Conservation (phyloP, 2,888 invertebrate genomes). For the Proisotoma minuta region DNA sequence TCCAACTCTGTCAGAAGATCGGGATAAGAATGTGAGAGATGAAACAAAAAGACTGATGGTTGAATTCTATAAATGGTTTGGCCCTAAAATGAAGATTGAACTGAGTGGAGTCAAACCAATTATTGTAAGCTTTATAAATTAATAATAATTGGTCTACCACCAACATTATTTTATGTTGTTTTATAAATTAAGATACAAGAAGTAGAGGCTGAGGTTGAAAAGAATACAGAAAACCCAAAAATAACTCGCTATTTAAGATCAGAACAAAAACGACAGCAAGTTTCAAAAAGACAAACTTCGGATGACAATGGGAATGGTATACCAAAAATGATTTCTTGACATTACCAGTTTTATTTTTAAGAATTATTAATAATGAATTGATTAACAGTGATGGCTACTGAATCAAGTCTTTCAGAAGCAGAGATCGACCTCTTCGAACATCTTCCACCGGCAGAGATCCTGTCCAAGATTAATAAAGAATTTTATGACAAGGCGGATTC, state of each 20-base stretch:
- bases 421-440: no score
- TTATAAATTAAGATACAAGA: conserved; percentile 64
- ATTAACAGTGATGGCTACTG: no score
- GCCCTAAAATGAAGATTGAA: conserved; percentile 75
- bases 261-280: conserved; percentile 75
- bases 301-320: no score
- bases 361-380: no score
- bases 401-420: no score
- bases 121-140: conserved; percentile 58
- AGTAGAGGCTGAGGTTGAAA: conserved; percentile 80
- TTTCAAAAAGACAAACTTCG: no score
- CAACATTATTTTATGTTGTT: background rate
- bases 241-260: conserved; percentile 73
- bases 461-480: conserved; percentile 88
- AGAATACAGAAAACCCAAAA: conserved; percentile 62
- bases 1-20: conserved; percentile 75
- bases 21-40: conserved; percentile 86
- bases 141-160: background rate
- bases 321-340: no score
- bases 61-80: conserved; percentile 89
- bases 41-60: conserved; percentile 86
- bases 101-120: conserved; percentile 81
- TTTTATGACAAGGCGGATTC: conserved; percentile 91
- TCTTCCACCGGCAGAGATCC: conserved; percentile 87
- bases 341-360: no score